Evolutionary conservation across 1,140 invertebrate species (phyloP), one percentile per base, ranked within the genome.

Genomic region (Drosophila orosa): DNA sequence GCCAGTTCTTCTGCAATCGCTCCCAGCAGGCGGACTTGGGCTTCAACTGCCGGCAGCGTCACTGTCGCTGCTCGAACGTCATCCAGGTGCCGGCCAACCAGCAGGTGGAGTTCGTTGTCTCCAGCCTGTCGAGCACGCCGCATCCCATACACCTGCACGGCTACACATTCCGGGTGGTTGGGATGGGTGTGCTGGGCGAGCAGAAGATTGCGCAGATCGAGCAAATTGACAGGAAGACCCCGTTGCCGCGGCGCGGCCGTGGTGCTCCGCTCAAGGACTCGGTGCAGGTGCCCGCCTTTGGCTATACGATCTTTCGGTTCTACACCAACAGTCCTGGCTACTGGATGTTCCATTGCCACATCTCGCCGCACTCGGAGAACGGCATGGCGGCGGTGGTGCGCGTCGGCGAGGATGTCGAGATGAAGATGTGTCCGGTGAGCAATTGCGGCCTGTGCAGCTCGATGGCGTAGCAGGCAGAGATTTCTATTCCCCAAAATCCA

Each of bases 381-480:
- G 94, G 94, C 8, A 91, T 95, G 78, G 92, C 93, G 22, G 92
- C 94, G 3, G 92, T 95, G 19, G 78, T 95, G 2, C 92, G 94
- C 47, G 93, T 94, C 15, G 94, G 90, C 33, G 87, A 90, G 33
- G 84, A 91, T 54, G 35, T 73, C 7, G 78, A 91, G 61, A 91
- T 91, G 90, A 91, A 90, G 68, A 90, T 91, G 80, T 91, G 90
- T 44, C 90, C 90, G 10, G 90, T 91, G 7, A 91, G 90, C 72
- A 91, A 91, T 50, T 91, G 90, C 54, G 90, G 90, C 0, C 66
- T 91, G 5, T 91, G 90, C 39, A 85, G 85, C 27, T 91, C 90
- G 2, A 77, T 87, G 24, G 68, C 84, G 25, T 86, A 69, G 62
- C 29, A 24, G 4, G 17, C 2, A 6, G n/a, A 12, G 48, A 15